A percentile compares a stretch with the other conserved stretches of the same genome.
Evolutionary conservation across 1,140 invertebrate species (phyloP).

Genomic region (Stenopsyche tienmushanensis): DNA sequence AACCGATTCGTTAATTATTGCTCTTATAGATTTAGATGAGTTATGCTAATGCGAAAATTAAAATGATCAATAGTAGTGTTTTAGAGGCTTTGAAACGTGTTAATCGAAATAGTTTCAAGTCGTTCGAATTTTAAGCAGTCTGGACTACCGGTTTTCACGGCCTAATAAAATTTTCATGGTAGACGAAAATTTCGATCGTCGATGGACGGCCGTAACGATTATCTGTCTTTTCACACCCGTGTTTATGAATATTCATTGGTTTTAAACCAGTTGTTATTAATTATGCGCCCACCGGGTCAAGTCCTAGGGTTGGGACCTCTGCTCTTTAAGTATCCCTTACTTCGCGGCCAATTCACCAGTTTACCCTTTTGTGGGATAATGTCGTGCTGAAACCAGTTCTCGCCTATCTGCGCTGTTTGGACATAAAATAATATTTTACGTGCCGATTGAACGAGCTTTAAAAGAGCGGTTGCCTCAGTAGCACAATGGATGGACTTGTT

Average conservation of each 20-base stretch:
- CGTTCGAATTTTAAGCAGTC: slow-evolving; percentile 1
- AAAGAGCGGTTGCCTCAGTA: not conserved
- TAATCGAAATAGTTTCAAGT: not conserved
- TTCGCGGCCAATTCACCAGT: not conserved
- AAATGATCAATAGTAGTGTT: not conserved
- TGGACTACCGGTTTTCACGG: not conserved
- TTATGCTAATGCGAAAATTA: slow-evolving; percentile 5
- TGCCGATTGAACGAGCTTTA: not conserved
- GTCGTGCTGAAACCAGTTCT: not conserved
- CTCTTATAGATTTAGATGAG: not conserved
- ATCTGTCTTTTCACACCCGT: too few species aligned
- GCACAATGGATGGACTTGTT: not conserved
- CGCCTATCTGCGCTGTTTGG: not conserved
- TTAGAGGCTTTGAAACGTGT: not conserved
- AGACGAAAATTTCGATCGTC: too few species aligned
- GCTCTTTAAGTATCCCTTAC: not conserved
- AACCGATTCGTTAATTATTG: not conserved
- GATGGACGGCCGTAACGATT: too few species aligned
- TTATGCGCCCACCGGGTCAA: not conserved
- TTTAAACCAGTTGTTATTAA: not conserved
- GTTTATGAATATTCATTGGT: too few species aligned
- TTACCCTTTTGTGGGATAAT: not conserved
- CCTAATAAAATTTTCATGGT: not conserved
- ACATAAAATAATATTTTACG: slow-evolving; percentile 5
- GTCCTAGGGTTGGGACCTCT: not conserved